Evolutionary conservation across 2,888 invertebrate species (phyloP).

Genomic region (Ennomos quercinarius): DNA sequence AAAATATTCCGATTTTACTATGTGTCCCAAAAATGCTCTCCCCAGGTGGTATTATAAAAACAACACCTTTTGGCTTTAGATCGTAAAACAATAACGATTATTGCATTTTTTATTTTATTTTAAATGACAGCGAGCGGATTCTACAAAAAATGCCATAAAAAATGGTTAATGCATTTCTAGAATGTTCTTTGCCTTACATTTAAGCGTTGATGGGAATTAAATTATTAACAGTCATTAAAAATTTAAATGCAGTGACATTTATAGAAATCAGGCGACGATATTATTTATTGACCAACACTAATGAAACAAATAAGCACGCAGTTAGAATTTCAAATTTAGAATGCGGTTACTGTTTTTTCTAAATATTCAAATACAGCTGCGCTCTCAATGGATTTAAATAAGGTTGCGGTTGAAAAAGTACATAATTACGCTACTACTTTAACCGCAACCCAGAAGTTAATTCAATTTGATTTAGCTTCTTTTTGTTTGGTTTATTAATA

Average conservation of each 20-base stretch:
- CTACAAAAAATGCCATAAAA: conserved; percentile 12
- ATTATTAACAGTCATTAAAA: too few species aligned
- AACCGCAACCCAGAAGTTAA: too few species aligned
- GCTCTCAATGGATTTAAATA: too few species aligned
- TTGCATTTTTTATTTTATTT: conserved; percentile 36
- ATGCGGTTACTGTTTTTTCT: background rate
- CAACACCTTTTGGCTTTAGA: conserved; percentile 50
- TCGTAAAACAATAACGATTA: conserved; percentile 58
- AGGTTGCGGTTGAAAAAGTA: too few species aligned
- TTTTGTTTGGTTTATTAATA: too few species aligned
- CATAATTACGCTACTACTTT: too few species aligned
- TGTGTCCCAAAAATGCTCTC: conserved; percentile 55
- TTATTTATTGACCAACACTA: conserved; percentile 12
- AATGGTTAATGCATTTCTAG: conserved; percentile 12
- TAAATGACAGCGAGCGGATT: conserved; percentile 15
- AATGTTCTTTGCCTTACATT: conserved; percentile 3
- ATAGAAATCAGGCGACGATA: too few species aligned
- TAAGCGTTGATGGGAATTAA: background rate
- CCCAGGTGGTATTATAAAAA: conserved; percentile 67
- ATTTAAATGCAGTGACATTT: too few species aligned
- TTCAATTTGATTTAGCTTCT: too few species aligned
- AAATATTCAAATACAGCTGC: background rate
- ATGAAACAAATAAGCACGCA: conserved; percentile 17
- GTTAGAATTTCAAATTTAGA: background rate
- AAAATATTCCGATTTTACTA: conserved; percentile 54